These are phyloP conservation scores for Drosophila ercepeae DNA, from an alignment of 1,140 invertebrate species.

Conservation along the genomic window DNA sequence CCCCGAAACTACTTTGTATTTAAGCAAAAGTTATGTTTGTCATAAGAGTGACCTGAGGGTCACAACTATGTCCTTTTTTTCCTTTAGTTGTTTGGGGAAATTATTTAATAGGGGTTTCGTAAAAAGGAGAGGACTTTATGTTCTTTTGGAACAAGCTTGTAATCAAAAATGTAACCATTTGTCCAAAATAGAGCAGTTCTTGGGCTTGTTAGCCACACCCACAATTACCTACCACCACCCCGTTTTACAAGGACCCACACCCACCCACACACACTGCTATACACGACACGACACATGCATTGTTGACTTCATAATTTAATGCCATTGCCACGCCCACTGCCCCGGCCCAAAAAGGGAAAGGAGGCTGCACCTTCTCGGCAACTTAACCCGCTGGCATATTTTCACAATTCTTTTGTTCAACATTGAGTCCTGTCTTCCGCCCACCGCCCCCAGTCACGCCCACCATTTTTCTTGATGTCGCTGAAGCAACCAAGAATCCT, in stretches of 20 bases:
- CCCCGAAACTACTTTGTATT: conserved; percentile 59
- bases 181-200: not conserved
- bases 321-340: conserved; percentile 21
- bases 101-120: not conserved
- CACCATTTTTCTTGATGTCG: conserved; percentile 33
- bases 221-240: conserved; percentile 9
- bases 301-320: conserved; percentile 46
- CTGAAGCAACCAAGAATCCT: conserved; percentile 66
- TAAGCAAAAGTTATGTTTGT: conserved; percentile 60
- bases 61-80: not conserved
- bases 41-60: not conserved
- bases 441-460: not conserved
- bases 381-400: conserved; percentile 39
- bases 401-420: conserved; percentile 43
- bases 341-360: not conserved
- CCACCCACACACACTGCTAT: too few species aligned
- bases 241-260: too few species aligned
- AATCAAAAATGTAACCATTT: conserved; percentile 7
- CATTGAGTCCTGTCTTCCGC: not conserved
- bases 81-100: not conserved
- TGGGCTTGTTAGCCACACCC: conserved; percentile 28
- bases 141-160: not conserved
- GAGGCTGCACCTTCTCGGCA: conserved; percentile 9
- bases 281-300: conserved; percentile 23
- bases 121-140: not conserved